These are phyloP conservation scores for Lonchura striata DNA, from an alignment of 2,113 vertebrate genomes.

Conservation along the genomic window DNA sequence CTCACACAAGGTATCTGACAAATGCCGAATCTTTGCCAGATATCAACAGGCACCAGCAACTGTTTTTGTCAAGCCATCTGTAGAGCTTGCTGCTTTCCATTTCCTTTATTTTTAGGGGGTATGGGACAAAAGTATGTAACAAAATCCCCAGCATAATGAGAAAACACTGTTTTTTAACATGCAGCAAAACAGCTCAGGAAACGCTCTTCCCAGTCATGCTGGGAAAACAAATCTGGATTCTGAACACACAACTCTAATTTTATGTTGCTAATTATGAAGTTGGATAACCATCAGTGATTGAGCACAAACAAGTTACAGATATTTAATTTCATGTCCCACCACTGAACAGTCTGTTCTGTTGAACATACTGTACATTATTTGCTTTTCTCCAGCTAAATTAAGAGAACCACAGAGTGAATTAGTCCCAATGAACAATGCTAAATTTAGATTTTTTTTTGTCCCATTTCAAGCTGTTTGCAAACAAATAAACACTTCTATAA, in stretches of 20 bases:
- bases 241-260: slow-evolving; percentile 41
- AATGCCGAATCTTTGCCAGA: slow-evolving; percentile 1
- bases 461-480: background rate
- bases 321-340: slow-evolving; percentile 30
- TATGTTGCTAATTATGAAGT: slow-evolving; percentile 54
- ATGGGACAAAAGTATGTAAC: background rate
- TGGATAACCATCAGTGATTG: slow-evolving; percentile 35
- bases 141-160: background rate
- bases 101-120: slow-evolving; percentile 19
- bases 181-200: background rate
- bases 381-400: slow-evolving; percentile 45
- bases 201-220: slow-evolving; percentile 6
- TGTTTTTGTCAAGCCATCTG: background rate
- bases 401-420: background rate
- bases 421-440: background rate
- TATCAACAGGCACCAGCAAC: background rate
- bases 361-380: background rate
- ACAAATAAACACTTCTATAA: background rate
- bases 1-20: background rate
- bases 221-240: slow-evolving; percentile 25
- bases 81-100: background rate
- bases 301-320: slow-evolving; percentile 52
- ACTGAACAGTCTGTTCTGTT: slow-evolving; percentile 47
- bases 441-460: background rate
- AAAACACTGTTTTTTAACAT: background rate